These are phyloP conservation scores for Anser cygnoides DNA, from an alignment of 2,113 vertebrate genomes.

Conservation along the genomic window DNA sequence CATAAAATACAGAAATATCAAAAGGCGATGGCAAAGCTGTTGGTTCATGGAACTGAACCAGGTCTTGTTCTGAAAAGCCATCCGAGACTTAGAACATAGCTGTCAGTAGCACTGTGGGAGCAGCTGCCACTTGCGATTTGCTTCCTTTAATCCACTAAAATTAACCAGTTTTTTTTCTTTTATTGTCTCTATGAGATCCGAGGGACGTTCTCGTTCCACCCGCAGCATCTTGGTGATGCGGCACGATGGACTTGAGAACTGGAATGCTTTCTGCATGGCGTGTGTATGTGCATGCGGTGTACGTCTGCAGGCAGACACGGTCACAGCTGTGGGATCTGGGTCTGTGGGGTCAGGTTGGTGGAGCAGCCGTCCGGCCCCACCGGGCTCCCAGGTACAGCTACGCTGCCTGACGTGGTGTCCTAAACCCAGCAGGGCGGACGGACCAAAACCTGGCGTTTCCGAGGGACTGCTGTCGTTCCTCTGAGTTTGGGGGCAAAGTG, in stretches of 20 bases:
- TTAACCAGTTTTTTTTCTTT: not conserved
- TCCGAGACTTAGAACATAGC: not conserved
- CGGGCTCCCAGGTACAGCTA: too few species aligned
- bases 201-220: not conserved
- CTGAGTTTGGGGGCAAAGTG: rapidly evolving
- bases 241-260: rapidly evolving
- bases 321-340: rapidly evolving
- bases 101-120: not conserved
- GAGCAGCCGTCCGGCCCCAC: not conserved
- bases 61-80: not conserved
- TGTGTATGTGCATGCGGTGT: rapidly evolving
- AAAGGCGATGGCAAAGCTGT: not conserved
- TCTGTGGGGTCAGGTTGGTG: not conserved
- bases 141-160: not conserved
- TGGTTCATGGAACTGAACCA: not conserved
- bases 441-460: too few species aligned
- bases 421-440: rapidly evolving
- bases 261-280: rapidly evolving
- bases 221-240: not conserved
- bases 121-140: not conserved
- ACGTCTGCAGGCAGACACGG: rapidly evolving
- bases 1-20: not conserved
- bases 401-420: too few species aligned
- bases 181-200: not conserved
- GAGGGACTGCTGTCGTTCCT: rapidly evolving